Base-by-base conservation (phyloP, 2,797 vertebrate genomes). In the Hipposideros larvatus region DNA sequence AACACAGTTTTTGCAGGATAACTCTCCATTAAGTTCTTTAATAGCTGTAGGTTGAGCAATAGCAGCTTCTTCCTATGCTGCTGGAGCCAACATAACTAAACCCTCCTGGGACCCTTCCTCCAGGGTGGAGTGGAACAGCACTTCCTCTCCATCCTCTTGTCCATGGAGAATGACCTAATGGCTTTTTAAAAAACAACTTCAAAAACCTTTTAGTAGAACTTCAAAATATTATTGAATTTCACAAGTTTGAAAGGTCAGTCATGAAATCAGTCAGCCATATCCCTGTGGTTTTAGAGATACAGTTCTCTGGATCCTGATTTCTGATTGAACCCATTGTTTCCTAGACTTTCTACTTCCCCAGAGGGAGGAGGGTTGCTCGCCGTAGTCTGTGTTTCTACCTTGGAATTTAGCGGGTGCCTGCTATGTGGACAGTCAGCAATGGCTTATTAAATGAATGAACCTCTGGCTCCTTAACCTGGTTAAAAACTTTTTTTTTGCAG, bases 161-260 rank as follows among this genome's bases (percentile, higher is more conserved):
- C 92, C 97, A 98, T 92, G 88, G 97, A 97, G 98, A 98, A 98
- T 98, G 96, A 97, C 97, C 95, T 98, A 98, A 99, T 98, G 97
- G 97, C 92, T 97, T 96, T 96, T 97, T 90, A 98, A 84, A 98
- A 90, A 78, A 79, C 15, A 83, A 46, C 98, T 98, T 97, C 63
- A 97, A 87, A 93, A 74, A 87, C 43, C 51, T 61, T 93, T 84
- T 34, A 96, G 41, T 87, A 61, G 92, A 94, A 90, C 75, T 95
- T 97, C 77, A 94, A 95, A 93, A 80, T 92, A 80, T 95, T 93
- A 51, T 34, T 91, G 41, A 82, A 87, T 93, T 77, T 94, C 46
- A 61, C 1, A 53, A 66, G 48, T 63, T 57, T 77, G 90, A 85
- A 95, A 88, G 66, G 46, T 94, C 71, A 87, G 26, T 87, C n/a